These are phyloP conservation scores for Coccyzus lansbergi DNA, from an alignment of 2,797 vertebrate species.

Conservation along the genomic window DNA sequence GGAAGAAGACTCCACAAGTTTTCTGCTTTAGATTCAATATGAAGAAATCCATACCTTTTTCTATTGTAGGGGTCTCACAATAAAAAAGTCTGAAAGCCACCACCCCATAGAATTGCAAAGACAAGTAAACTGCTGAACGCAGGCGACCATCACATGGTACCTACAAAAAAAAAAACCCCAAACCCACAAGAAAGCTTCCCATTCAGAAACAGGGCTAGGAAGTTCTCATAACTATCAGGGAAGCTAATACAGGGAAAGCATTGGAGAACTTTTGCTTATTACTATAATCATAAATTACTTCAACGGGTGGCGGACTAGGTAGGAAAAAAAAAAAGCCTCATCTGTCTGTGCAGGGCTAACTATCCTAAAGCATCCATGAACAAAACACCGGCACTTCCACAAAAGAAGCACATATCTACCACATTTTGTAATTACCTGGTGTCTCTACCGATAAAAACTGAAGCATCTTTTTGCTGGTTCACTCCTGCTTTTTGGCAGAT, in stretches of 20 bases:
- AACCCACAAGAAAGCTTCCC: background rate
- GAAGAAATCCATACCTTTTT: background rate
- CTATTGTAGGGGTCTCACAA: background rate
- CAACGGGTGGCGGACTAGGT: background rate
- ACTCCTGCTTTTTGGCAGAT: constrained; percentile 85
- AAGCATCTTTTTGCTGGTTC: constrained; percentile 81
- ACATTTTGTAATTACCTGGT: constrained; percentile 83
- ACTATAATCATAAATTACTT: background rate
- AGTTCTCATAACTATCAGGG: background rate
- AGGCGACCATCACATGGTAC: accelerated
- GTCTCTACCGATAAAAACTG: constrained; percentile 88
- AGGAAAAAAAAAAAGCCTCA: background rate
- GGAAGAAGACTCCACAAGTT: background rate
- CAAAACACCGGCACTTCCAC: background rate
- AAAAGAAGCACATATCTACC: background rate
- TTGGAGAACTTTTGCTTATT: background rate
- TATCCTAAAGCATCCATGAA: background rate
- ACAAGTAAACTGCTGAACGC: background rate
- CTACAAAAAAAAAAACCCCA: background rate
- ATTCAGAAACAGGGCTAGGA: background rate
- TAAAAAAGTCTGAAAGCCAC: background rate
- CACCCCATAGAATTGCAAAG: background rate
- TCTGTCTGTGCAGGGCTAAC: background rate
- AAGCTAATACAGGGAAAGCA: background rate
- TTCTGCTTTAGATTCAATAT: background rate